Evolutionary conservation across 1,140 invertebrate genomes (phyloP).

Genomic region (Artemia franciscana): DNA sequence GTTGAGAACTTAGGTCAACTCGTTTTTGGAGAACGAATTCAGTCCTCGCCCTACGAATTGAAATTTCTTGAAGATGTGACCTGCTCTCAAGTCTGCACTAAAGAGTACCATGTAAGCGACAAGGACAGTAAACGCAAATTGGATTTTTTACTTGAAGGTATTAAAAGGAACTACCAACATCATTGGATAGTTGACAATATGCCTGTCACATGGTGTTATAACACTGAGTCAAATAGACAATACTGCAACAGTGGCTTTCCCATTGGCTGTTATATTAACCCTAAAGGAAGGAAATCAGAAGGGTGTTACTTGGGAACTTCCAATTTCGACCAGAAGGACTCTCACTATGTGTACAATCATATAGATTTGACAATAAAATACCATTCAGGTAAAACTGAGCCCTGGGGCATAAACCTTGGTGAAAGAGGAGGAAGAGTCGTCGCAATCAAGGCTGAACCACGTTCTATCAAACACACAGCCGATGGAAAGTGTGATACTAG

Average conservation of each 20-base stretch:
- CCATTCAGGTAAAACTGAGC: slow-evolving; percentile 46
- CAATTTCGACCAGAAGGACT: slow-evolving; percentile 33
- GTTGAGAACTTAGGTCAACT: slow-evolving; percentile 96
- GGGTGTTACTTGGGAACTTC: too few species aligned
- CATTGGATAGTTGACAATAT: slow-evolving; percentile 95
- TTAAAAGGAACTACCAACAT: slow-evolving; percentile 92
- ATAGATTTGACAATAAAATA: too few species aligned
- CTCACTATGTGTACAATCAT: slow-evolving; percentile 89
- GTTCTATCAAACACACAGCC: slow-evolving; percentile 54
- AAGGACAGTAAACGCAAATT: slow-evolving; percentile 40
- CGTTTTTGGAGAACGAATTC: slow-evolving; percentile 89
- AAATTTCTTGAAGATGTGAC: slow-evolving; percentile 34
- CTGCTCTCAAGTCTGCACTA: slow-evolving; percentile 46
- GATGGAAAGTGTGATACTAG: too few species aligned
- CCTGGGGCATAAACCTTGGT: slow-evolving; percentile 50
- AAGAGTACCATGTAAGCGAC: slow-evolving; percentile 39
- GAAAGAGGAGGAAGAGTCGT: slow-evolving; percentile 73
- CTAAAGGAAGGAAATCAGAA: too few species aligned
- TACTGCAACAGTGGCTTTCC: too few species aligned
- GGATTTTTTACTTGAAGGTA: slow-evolving; percentile 62
- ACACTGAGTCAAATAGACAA: too few species aligned
- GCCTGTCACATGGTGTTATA: too few species aligned
- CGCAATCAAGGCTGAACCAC: slow-evolving; percentile 47
- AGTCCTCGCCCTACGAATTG: slow-evolving; percentile 63
- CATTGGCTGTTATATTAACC: too few species aligned